Evolutionary conservation across 1,140 invertebrate species (phyloP), one percentile per base, ranked within the genome.

Genomic region (Drosophila pseudoananassae): DNA sequence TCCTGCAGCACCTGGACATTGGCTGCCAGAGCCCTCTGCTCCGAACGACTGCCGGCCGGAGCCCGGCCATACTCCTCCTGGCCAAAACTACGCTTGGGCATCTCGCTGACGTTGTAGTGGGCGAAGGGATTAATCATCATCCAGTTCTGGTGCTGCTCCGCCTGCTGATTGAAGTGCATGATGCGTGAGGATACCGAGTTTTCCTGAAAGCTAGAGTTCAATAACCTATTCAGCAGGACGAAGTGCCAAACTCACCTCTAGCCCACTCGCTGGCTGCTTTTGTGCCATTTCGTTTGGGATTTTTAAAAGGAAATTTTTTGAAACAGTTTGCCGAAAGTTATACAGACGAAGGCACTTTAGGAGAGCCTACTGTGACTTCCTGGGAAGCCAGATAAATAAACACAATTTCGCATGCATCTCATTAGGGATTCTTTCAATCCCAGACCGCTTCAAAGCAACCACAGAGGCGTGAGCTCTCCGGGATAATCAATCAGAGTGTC

Each of bases 91-190:
- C 43, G 70, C 49, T 78, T 87, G 0, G 82, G 82, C 51, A 82
- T 65, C 31, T 85, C 82, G 1, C 38, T 59, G 2, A 87, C 82
- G 8, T 29, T 87, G 55, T 36, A 75, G 27, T 85, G 82, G 15
- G 74, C 52, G 0, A 85, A 85, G 5, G 82, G 82, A 71, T 85
- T 85, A 8, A 85, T 52, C 31, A 66, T 63, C 64, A 87, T 84
- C 73, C 78, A 87, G 15, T 87, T 38, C 9, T 64, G 52, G 14
- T 85, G 82, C 23, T 78, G 31, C 25, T 85, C 69, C 1, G 58
- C 82, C 1, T 77, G 78, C 31, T 81, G 54, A 25, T 85, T 85
- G 38, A 87, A 85, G 0, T 66, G 54, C 4, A 47, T 59, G 3
- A 85, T 76, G 38, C 82, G 82, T 9, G 82, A 87, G 12, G 68